Evolutionary conservation across 2,113 vertebrate genomes (phyloP), one percentile per base, ranked within the genome.

Genomic region (Ailurus styani): DNA sequence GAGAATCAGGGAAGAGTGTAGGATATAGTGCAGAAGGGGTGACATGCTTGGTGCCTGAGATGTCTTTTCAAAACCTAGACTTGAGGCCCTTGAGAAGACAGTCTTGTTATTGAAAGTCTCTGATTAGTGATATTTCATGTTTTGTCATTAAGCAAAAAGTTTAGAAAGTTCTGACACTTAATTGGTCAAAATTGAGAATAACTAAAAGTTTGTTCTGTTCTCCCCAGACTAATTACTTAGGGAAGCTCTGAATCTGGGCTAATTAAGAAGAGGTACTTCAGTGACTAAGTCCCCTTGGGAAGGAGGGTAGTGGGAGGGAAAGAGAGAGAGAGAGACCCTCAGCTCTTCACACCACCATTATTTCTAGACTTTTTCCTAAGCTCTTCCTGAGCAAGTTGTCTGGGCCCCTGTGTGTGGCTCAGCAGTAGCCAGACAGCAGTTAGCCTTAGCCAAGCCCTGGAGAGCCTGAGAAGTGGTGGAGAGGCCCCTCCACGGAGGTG

Each of bases 211-310:
- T 73, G 72, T 57, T 87, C 17, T 55, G 1, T 23, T 94, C 42
- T 87, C 34, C 5, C 20, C 17, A 87, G 54, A 64, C 79, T 93
- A 81, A 81, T 85, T 94, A 68, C 57, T 93, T 79, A 82, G 93
- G 93, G 85, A 94, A 7, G 52, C 40, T 40, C 73, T 89, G 50
- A 52, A 23, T 37, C 6, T 94, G 55, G 14, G 34, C 75, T 97
- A 87, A 93, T 97, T 97, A 95, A 95, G n/a, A 91, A 87, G 31
- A 60, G 10, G n/a, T n/a, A 40, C 52, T 72, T 97, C 57, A n/a
- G 85, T 52, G 91, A 79, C n/a, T 64, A 47, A 91, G 42, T 72
- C 8, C 60, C 54, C 34, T 23, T 37, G 92, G 83, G 91, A 93
- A 52, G 25, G n/a, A 75, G 17, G 3, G 13, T 37, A 10, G 20